Evolutionary conservation across 2,797 vertebrate genomes (phyloP), one percentile per base, ranked within the genome.

Genomic region (Pseudotriccus pelzelni): DNA sequence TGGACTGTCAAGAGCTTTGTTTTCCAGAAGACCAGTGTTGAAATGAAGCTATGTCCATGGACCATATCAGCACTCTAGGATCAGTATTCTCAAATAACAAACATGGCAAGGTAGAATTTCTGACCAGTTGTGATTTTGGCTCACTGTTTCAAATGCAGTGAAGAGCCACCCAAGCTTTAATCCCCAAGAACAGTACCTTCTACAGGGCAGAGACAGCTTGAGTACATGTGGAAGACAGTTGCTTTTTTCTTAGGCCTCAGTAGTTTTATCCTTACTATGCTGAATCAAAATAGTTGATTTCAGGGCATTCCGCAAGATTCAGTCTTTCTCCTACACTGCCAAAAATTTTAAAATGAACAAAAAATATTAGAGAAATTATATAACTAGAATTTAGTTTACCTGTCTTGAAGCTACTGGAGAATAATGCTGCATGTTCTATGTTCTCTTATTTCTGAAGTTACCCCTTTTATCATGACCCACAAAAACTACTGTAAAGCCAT

Each of bases 81-180:
- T 60, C 37, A 37, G 9, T 18, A 58, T 76, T 79, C 72, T 77
- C 72, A 60, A 77, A 80, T 0, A 83, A 41, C 11, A 82, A 77
- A 66, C 11, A 12, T 0, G 0, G 0, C 4, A 13, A 70, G 8
- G 7, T 36, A 8, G 41, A 83, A 87, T 36, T 89, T 87, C 81
- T 60, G 60, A 77, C 13, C 60, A 1, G 1, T 30, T 34, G 21
- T 63, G 49, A 59, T 76, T 80, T 79, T 39, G 10, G 58, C 17
- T 90, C 59, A 47, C 36, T 6, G 0, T 73, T 92, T 92, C 84
- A 77, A 36, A 80, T 18, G 32, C 5, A 41, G 4, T 7, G 19
- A 85, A 93, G 34, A 84, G 28, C 9, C 68, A 77, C 10, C 6
- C 39, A 67, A 69, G 25, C 6, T 63, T 46, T 52, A 60, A 84